Base-by-base conservation (phyloP, 2,888 invertebrate species). In the Meiosimyza decipiens region DNA sequence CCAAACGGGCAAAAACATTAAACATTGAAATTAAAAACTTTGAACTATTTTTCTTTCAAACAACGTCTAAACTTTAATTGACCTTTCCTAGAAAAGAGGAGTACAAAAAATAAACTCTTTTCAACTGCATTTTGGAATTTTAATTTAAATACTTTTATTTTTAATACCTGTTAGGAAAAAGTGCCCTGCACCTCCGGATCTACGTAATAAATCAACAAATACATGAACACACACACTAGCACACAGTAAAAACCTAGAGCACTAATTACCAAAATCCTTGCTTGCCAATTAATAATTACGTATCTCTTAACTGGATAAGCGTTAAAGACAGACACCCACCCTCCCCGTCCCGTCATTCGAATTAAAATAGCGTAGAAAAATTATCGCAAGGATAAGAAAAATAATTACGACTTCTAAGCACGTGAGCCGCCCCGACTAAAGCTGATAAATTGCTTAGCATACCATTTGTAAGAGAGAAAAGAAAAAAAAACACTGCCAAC, bases 331-430 rank as follows among this genome's bases (percentile, higher is more conserved):
- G 40, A 40, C 40, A 7, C 16, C n/a, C 15, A 11, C 12, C 15
- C 18, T 1, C 16, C 16, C 15, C 4, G 15, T 3, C 9, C 9
- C 18, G 50, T 18, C 49, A 47, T 13, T 18, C 59, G 28, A 15
- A 28, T 15, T 28, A 59, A 67, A 57, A 50, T 22, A 13, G 52
- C 40, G n/a, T n/a, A 52, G 66, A 55, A 65, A 57, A 65, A 64
- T 64, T 47, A 13, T 28, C 49, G 77, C 77, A 82, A 81, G 80
- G 81, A 82, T 82, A 82, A 80, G 80, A 79, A 77, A 82, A 83
- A 83, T 82, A 82, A 82, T 81, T 82, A 82, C 82, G 79, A 80
- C 77, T 82, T 82, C 81, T 75, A 79, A 81, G 79, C 82, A 83
- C 82, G 83, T 83, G 80, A 82, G 70, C 65, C 40, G 49, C 49